Evolutionary conservation across 2,797 vertebrate species (phyloP).

Genomic region (Amblyraja radiata): DNA sequence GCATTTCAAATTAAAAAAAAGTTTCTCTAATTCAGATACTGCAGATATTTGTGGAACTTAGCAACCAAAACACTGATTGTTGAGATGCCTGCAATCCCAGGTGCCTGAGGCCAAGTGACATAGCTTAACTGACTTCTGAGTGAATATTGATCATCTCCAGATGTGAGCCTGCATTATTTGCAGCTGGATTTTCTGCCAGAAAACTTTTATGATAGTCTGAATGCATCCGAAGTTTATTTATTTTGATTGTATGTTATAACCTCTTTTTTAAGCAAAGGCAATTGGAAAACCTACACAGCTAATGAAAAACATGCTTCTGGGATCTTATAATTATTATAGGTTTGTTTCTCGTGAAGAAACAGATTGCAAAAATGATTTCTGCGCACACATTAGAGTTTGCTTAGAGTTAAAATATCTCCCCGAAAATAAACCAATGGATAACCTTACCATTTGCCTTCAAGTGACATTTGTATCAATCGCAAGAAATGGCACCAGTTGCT

Average conservation of each 20-base stretch:
- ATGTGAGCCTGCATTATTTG: background rate
- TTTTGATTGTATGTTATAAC: background rate
- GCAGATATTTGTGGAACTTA: background rate
- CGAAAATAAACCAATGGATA: background rate
- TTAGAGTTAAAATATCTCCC: conserved; percentile 12
- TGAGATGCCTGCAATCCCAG: background rate
- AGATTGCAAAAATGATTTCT: background rate
- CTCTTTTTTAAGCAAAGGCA: background rate
- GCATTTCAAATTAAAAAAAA: background rate
- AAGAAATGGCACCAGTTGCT: background rate
- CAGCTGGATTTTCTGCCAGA: background rate
- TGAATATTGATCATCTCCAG: background rate
- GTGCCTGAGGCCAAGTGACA: conserved; percentile 13
- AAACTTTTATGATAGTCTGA: background rate
- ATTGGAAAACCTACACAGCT: background rate
- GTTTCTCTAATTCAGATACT: background rate
- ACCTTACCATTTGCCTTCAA: background rate
- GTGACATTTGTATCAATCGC: background rate
- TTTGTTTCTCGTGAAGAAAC: background rate
- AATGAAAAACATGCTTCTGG: conserved; percentile 2
- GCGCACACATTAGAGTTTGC: background rate
- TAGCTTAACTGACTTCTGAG: background rate
- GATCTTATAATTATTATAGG: conserved; percentile 17
- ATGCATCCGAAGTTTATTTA: conserved; percentile 2
- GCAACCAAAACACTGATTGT: background rate